Conservation (phyloP, 2,888 invertebrate genomes). For the Drosophila pseudotakahashii region DNA sequence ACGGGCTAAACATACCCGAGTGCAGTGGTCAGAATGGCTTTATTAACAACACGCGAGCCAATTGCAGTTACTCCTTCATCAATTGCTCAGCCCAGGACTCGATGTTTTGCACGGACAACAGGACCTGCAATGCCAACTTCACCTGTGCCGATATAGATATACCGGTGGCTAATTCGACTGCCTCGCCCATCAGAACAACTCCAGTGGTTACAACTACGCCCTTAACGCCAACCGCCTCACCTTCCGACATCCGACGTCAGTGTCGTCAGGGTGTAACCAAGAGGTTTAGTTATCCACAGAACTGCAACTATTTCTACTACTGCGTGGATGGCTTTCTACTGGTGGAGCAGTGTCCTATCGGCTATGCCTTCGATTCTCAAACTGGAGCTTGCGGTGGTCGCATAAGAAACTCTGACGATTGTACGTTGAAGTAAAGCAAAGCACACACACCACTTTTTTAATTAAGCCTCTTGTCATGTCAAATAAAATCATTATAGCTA, state of each 20-base stretch:
- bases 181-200: constrained; percentile 8
- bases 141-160: constrained; percentile 14
- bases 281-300: constrained; percentile 60
- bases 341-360: constrained; percentile 77
- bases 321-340: constrained; percentile 66
- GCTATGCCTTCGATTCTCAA: constrained; percentile 59
- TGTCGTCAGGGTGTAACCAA: constrained; percentile 57
- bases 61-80: constrained; percentile 50
- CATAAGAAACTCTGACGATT: constrained; percentile 20
- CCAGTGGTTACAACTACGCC: neutral
- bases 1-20: constrained; percentile 42
- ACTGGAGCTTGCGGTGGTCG: constrained; percentile 47
- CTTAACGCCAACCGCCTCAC: constrained; percentile 1
- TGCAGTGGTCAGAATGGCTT: constrained; percentile 27
- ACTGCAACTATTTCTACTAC: constrained; percentile 67
- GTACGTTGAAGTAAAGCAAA: constrained; percentile 19
- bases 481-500: constrained; percentile 38
- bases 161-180: constrained; percentile 2
- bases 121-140: constrained; percentile 27
- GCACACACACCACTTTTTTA: constrained; percentile 15
- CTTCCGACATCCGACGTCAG: constrained; percentile 37
- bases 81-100: constrained; percentile 53
- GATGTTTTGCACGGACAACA: constrained; percentile 42
- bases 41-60: constrained; percentile 39
- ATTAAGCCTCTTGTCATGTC: constrained; percentile 54